Conservation (phyloP, 2,888 invertebrate species). For the Eueremaeus valkanovi region DNA sequence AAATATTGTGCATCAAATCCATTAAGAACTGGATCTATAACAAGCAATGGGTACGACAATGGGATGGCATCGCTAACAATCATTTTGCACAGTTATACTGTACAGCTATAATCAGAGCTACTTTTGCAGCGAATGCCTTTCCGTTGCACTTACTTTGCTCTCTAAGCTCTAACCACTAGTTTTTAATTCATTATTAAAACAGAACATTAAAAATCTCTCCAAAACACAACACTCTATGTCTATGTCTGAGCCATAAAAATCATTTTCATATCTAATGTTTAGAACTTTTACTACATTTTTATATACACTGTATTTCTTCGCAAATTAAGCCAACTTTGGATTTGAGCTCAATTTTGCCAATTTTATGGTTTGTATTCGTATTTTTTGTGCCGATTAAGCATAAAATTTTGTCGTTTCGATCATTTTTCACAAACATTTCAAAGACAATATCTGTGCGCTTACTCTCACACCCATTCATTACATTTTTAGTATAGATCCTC, state of each 20-base stretch:
- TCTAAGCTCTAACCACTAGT: not conserved
- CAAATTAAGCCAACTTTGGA: not conserved
- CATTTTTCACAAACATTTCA: not conserved
- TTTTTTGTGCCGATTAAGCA: not conserved
- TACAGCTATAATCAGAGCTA: no score
- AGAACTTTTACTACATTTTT: not conserved
- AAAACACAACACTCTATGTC: not conserved
- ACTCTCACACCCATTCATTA: constrained; percentile 18
- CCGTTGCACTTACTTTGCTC: not conserved
- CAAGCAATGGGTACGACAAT: constrained; percentile 4
- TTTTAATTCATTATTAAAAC: not conserved
- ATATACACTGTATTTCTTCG: no score
- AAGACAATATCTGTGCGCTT: not conserved
- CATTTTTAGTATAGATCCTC: constrained; percentile 2
- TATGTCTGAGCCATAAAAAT: not conserved
- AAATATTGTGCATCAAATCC: constrained; percentile 31
- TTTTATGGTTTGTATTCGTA: no score
- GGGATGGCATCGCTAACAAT: not conserved
- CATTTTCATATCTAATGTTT: not conserved
- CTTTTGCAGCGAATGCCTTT: not conserved
- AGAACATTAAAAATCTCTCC: not conserved
- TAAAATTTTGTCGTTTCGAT: not conserved
- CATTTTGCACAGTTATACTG: no score
- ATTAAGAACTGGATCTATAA: not conserved
- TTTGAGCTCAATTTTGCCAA: no score